Conservation (phyloP, 1,140 invertebrate genomes). For the Cotesia typhae region DNA sequence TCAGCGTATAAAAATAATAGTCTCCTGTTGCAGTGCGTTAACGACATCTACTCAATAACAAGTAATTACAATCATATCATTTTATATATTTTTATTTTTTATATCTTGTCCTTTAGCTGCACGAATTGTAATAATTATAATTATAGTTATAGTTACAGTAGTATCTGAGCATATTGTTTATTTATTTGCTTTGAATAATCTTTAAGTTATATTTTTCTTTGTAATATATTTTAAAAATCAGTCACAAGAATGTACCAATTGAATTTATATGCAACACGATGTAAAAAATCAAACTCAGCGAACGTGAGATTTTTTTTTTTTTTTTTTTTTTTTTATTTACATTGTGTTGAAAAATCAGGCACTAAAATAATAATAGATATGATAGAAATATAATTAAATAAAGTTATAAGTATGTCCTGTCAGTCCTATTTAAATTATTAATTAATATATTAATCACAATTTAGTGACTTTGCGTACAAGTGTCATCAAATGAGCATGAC, state of each 20-base stretch:
- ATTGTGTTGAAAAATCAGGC: constrained; percentile 42
- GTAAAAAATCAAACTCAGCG: constrained; percentile 15
- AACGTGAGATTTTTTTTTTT: constrained; percentile 13
- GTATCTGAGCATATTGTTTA: constrained; percentile 54
- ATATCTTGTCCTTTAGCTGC: constrained; percentile 41
- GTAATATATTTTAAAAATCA: constrained; percentile 6
- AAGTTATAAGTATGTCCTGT: constrained; percentile 50
- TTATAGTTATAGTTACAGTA: constrained; percentile 24
- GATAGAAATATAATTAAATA: too few species aligned
- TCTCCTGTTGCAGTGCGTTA: constrained; percentile 49
- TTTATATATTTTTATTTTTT: too few species aligned
- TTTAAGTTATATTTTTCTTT: neutral
- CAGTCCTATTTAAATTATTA: constrained; percentile 56
- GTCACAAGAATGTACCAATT: neutral
- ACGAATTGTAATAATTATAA: constrained; percentile 20
- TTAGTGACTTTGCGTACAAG: constrained; percentile 39
- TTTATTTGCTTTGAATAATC: constrained; percentile 10
- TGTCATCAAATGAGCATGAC: neutral
- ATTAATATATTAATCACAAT: constrained; percentile 47
- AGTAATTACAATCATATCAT: too few species aligned
- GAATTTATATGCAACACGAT: neutral
- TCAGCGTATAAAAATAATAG: constrained; percentile 63
- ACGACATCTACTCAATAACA: constrained; percentile 3
- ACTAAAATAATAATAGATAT: constrained; percentile 42
- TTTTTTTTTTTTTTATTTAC: constrained; percentile 14